Evolutionary conservation across 2,797 vertebrate genomes (phyloP).

Genomic region (Pangasius mekongensis): DNA sequence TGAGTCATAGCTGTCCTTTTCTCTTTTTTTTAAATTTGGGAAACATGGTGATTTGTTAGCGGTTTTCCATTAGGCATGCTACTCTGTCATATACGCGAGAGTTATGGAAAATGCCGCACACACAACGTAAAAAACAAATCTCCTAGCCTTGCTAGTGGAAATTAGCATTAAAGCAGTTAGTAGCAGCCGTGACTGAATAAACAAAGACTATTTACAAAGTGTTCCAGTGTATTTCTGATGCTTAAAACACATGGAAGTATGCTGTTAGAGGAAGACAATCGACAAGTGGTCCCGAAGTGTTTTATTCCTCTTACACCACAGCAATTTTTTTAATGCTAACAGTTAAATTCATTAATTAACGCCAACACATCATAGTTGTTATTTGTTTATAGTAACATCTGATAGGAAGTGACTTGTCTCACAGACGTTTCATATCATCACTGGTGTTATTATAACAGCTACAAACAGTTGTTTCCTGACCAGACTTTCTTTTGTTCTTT

Average conservation of each 20-base stretch:
- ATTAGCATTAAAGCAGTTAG: not conserved
- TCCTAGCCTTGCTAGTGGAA: not conserved
- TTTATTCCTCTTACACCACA: not conserved
- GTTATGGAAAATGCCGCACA: too few species aligned
- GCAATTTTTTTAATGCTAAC: not conserved
- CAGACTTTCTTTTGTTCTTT: not conserved
- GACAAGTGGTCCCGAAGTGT: not conserved
- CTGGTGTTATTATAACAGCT: not conserved
- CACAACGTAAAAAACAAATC: too few species aligned
- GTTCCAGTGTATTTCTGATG: not conserved
- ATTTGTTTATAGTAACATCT: not conserved
- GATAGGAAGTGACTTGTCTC: too few species aligned
- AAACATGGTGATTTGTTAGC: too few species aligned
- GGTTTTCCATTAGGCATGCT: too few species aligned
- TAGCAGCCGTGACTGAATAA: not conserved
- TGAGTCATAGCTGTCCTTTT: too few species aligned
- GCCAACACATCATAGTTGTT: not conserved
- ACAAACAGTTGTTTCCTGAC: not conserved
- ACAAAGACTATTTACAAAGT: not conserved
- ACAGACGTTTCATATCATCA: not conserved
- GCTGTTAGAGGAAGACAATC: too few species aligned
- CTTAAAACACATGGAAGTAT: too few species aligned
- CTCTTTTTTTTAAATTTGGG: too few species aligned
- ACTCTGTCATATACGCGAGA: too few species aligned
- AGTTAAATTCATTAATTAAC: not conserved